Conservation (phyloP, 2,113 vertebrate species). For the Phoxinus phoxinus region DNA sequence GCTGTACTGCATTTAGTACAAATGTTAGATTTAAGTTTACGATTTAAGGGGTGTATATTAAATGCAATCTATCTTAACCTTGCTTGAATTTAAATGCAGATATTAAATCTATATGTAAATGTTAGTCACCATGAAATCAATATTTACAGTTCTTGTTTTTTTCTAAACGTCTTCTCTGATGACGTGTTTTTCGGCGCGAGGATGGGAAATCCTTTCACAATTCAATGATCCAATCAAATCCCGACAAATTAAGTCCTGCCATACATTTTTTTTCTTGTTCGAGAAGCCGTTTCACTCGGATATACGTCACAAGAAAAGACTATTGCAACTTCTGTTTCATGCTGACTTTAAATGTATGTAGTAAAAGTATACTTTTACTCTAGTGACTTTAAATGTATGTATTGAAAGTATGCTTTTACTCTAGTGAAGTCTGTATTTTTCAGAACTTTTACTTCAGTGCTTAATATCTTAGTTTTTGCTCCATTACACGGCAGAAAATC, state of each 20-base stretch:
- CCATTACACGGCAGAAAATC: neutral
- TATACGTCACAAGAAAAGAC: too few relatives aligned
- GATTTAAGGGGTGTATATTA: neutral
- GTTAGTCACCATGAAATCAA: neutral
- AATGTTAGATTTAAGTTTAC: neutral
- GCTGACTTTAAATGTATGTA: neutral
- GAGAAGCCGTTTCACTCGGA: too few relatives aligned
- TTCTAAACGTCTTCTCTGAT: too few relatives aligned
- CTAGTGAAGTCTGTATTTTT: neutral
- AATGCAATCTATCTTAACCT: neutral
- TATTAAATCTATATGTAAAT: neutral
- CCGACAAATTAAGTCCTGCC: too few relatives aligned
- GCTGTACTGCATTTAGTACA: neutral
- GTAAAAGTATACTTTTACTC: neutral
- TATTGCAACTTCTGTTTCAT: too few relatives aligned
- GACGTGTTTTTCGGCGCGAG: too few relatives aligned
- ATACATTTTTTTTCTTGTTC: too few relatives aligned
- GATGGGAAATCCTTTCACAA: too few relatives aligned
- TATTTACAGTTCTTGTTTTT: too few relatives aligned
- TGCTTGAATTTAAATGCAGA: neutral
- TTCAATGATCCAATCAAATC: too few relatives aligned
- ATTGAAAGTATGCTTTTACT: neutral
- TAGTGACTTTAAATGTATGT: neutral
- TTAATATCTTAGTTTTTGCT: neutral
- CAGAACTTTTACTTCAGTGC: neutral